Percentiles rank a stretch among this genome's conserved stretches.
These are phyloP conservation scores for Stenolophus ochropezus DNA, from an alignment of 2,888 invertebrate species.

Conservation along the genomic window DNA sequence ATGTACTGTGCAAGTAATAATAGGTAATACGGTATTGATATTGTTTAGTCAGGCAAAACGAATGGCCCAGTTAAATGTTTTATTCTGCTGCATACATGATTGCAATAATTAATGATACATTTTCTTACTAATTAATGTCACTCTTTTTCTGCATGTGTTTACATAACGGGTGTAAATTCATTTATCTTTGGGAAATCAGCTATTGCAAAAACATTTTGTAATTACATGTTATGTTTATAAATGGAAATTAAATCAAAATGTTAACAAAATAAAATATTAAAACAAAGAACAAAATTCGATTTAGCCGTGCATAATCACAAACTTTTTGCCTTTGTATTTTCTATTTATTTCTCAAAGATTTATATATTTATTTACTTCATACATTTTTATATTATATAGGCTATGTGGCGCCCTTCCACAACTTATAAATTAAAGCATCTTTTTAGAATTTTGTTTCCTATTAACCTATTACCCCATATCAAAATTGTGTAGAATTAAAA, in stretches of 20 bases:
- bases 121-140: background rate
- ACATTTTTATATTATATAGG: too few species aligned
- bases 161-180: background rate
- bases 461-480: too few species aligned
- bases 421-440: too few species aligned
- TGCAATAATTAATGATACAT: background rate
- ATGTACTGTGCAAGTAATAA: background rate
- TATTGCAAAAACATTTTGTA: background rate
- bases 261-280: background rate
- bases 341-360: too few species aligned
- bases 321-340: too few species aligned
- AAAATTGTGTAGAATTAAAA: too few species aligned
- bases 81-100: background rate
- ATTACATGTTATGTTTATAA: background rate
- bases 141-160: background rate
- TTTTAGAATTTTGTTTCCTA: too few species aligned
- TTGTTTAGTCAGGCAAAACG: constrained; percentile 7
- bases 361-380: too few species aligned
- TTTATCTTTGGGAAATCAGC: background rate
- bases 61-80: constrained; percentile 28
- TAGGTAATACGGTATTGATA: constrained; percentile 23
- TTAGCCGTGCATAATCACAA: too few species aligned
- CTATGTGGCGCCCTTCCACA: too few species aligned
- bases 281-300: too few species aligned
- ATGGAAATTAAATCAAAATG: background rate